Base-by-base conservation (phyloP, 1,140 invertebrate species). In the Rhynchophorus ferrugineus region DNA sequence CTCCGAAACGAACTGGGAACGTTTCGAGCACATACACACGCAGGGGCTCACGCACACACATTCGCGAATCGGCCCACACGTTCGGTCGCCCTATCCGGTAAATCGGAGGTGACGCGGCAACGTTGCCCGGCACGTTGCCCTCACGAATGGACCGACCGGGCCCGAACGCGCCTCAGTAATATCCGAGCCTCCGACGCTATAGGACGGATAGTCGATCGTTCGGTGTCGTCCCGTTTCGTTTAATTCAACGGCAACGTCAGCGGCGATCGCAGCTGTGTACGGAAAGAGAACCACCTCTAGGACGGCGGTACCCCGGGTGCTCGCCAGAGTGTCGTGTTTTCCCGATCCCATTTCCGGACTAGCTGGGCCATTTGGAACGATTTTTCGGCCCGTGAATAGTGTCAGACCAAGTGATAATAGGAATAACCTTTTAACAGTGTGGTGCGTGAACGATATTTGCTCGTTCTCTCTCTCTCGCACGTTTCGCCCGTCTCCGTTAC, bases 141-240 rank as follows among this genome's bases (percentile, higher is more conserved):
- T 54, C 52, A 39, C 52, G 16, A 54, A 48, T 42, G 44, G 38
- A 36, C 52, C 52, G 52, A 54, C 36, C 24, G 38, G 33, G 37
- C 46, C 52, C 52, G 52, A 54, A 48, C 38, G 19, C 13, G 22
- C 17, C 18, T 43, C 52, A 54, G 52, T 54, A 9, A 3, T 24
- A 14, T 34, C 35, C 52, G 45, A 35, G 44, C 37, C 52, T 18
- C 39, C 45, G 52, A n/a, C n/a, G n/a, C n/a, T n/a, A n/a, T n/a
- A n/a, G n/a, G n/a, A n/a, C n/a, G n/a, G n/a, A n/a, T n/a, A n/a
- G n/a, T n/a, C n/a, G n/a, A n/a, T n/a, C n/a, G n/a, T n/a, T 38
- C 18, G 29, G 36, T 16, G 36, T 3, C 19, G 11, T 46, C 38
- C 22, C 17, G 20, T 17, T 24, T 29, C 21, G 16, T n/a, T 20